A percentile compares a stretch with the other conserved stretches of the same genome.
These are phyloP conservation scores for Zosterops borbonicus DNA, from an alignment of 2,113 vertebrate species.

Conservation along the genomic window DNA sequence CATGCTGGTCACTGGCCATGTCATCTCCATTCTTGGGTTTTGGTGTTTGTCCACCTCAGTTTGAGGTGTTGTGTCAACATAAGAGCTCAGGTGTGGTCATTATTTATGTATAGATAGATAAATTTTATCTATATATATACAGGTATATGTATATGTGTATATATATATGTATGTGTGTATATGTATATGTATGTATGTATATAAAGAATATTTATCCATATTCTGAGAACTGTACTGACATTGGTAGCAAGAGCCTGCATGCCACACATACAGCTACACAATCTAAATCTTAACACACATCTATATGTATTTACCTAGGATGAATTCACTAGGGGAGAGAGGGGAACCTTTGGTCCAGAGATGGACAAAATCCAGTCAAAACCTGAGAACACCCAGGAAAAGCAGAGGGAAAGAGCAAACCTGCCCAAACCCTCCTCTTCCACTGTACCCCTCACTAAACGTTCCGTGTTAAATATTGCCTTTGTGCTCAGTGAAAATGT, in stretches of 20 bases:
- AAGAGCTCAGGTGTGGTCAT: background rate
- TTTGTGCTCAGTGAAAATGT: background rate
- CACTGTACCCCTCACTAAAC: background rate
- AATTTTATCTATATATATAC: no score
- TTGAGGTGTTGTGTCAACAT: background rate
- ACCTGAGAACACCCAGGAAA: background rate
- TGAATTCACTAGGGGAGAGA: background rate
- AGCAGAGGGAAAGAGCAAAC: background rate
- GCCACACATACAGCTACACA: background rate
- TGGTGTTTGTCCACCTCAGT: background rate
- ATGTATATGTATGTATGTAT: no score
- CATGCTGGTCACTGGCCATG: fast-evolving
- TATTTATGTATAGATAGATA: background rate
- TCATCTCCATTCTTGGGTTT: background rate
- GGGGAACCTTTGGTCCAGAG: background rate
- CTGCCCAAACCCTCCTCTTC: background rate
- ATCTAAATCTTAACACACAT: background rate
- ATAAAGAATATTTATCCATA: background rate
- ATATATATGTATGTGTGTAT: no score
- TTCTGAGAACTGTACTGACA: background rate
- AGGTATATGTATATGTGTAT: no score
- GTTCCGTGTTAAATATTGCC: background rate
- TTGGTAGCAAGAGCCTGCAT: fast-evolving
- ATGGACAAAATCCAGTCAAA: conserved; percentile 8
- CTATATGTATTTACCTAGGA: background rate